These are phyloP conservation scores for Smutsia gigantea DNA, from an alignment of 2,797 vertebrate species.

Conservation along the genomic window DNA sequence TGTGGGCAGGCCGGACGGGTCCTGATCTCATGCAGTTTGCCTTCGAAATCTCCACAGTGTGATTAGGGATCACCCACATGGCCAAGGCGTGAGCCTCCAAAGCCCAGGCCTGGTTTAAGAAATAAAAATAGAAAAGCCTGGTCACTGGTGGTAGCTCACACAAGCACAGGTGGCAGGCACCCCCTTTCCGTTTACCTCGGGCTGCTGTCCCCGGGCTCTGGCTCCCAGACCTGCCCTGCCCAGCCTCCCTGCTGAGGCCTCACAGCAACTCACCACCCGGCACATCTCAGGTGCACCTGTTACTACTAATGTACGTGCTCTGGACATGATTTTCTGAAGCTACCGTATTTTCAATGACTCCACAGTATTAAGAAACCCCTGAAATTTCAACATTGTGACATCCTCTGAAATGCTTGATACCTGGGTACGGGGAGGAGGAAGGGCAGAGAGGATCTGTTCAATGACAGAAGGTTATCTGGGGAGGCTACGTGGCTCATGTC, in stretches of 20 bases:
- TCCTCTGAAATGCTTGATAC: not conserved
- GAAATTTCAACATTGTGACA: not conserved
- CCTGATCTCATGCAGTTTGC: not conserved
- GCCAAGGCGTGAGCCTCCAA: not conserved
- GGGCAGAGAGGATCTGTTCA: not conserved
- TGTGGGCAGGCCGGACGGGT: accelerated
- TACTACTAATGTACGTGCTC: not conserved
- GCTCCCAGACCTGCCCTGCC: not conserved
- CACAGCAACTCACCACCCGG: not conserved
- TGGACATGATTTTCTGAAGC: not conserved
- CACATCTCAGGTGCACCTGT: not conserved
- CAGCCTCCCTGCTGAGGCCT: not conserved
- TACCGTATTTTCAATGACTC: not conserved
- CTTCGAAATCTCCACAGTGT: not conserved
- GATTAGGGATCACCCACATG: not conserved
- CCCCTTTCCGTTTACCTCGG: too few species aligned
- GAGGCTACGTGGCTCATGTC: not conserved
- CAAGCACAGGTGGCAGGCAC: accelerated
- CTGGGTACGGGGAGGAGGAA: not conserved
- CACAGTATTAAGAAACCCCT: not conserved
- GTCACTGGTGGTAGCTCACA: not conserved
- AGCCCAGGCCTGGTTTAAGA: not conserved
- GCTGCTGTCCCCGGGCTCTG: not conserved
- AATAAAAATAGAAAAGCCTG: not conserved
- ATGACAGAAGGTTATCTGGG: not conserved